Conservation (phyloP, 2,113 vertebrate genomes). For the Oncorhynchus mykiss region DNA sequence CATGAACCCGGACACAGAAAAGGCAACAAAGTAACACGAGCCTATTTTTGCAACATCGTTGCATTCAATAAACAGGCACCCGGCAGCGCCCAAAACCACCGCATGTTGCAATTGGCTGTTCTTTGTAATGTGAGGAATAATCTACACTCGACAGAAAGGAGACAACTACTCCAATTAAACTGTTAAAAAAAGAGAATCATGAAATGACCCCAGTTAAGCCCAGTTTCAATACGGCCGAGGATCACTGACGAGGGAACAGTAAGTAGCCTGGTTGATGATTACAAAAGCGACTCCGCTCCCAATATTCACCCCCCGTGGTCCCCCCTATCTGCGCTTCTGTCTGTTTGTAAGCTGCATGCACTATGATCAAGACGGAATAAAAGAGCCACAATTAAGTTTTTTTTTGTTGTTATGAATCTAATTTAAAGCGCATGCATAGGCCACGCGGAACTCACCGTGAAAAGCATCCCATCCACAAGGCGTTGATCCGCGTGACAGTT, state of each 20-base stretch:
- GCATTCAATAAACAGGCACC: too few species aligned
- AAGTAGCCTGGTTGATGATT: conserved; percentile 34
- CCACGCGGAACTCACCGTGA: conserved; percentile 48
- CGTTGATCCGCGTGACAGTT: neutral
- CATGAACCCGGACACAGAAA: too few species aligned
- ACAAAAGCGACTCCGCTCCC: conserved; percentile 36
- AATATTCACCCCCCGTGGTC: neutral
- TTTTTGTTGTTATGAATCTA: too few species aligned
- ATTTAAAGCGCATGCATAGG: too few species aligned
- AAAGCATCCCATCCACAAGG: conserved; percentile 64
- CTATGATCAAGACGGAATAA: too few species aligned
- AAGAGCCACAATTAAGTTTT: too few species aligned
- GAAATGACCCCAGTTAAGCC: neutral
- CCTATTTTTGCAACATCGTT: too few species aligned
- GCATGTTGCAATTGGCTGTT: too few species aligned
- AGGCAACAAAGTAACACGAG: too few species aligned
- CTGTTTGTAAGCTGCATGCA: neutral
- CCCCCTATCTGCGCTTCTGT: neutral
- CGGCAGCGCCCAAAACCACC: too few species aligned
- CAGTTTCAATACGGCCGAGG: conserved; percentile 22
- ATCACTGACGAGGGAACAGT: conserved; percentile 63
- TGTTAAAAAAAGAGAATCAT: neutral
- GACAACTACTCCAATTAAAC: neutral
- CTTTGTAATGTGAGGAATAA: too few species aligned
- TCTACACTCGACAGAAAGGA: too few species aligned